A percentile compares a stretch with the other conserved stretches of the same genome.
phyloP scores from a whole-genome alignment of 2,888 invertebrate genomes.

The Yponomeuta malinellus region DNA sequence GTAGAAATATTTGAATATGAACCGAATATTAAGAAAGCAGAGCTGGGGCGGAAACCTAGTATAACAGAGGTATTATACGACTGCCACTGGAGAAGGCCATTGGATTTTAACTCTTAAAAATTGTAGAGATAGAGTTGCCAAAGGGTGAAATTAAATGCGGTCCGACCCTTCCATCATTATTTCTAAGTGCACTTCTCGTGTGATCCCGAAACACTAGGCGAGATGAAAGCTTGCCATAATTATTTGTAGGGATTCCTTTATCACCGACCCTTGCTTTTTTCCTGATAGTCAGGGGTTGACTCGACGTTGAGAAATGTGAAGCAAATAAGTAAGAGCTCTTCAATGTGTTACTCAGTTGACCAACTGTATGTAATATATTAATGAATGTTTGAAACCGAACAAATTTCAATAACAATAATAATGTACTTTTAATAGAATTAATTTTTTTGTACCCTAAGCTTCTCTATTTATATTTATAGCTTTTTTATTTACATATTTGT shows the following conservation, averaged over 20 bases:
- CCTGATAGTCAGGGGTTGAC: neutral
- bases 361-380: no score
- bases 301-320: no score
- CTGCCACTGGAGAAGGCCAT: neutral
- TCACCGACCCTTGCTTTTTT: neutral
- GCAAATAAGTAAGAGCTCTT: no score
- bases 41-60: neutral
- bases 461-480: no score
- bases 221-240: slow-evolving; percentile 52
- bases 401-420: no score
- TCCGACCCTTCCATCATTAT: slow-evolving; percentile 46
- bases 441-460: no score
- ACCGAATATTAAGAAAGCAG: neutral
- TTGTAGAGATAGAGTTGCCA: neutral
- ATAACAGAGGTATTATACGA: neutral
- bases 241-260: slow-evolving; percentile 54
- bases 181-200: slow-evolving; percentile 53
- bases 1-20: neutral
- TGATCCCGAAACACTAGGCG: slow-evolving; percentile 33
- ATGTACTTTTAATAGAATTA: no score
- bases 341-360: no score
- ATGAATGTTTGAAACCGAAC: no score
- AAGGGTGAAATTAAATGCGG: neutral
- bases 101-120: slow-evolving; percentile 5
- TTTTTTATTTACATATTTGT: no score